Conservation (phyloP, 2,888 invertebrate species). For the Pristionchus arcanus region DNA sequence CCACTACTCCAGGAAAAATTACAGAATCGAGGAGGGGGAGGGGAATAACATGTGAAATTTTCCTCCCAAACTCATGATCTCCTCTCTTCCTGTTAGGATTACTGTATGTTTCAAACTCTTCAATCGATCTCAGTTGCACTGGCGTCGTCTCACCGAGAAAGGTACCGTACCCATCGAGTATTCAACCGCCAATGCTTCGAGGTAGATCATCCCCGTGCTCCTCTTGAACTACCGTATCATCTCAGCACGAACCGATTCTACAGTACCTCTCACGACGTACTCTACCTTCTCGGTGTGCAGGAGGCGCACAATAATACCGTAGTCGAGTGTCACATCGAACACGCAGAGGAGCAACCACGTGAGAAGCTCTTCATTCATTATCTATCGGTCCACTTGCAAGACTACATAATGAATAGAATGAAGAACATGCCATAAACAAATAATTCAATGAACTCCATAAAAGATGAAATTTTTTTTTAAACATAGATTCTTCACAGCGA, state of each 20-base stretch:
- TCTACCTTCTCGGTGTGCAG: conserved; percentile 22
- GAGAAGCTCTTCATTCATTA: background rate
- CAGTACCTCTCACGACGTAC: conserved; percentile 1
- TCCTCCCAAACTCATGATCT: too few species aligned
- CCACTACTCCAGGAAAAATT: too few species aligned
- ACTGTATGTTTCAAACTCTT: background rate
- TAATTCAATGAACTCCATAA: too few species aligned
- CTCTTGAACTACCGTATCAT: background rate
- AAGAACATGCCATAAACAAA: too few species aligned
- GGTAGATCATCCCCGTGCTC: background rate
- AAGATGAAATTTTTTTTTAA: too few species aligned
- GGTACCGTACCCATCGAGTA: background rate
- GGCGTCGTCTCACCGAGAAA: conserved; percentile 6
- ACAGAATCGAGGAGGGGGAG: too few species aligned
- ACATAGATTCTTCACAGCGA: too few species aligned
- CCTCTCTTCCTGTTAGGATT: too few species aligned
- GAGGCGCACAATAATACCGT: conserved; percentile 33
- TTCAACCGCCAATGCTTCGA: background rate
- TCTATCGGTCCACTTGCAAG: background rate
- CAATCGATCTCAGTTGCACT: conserved; percentile 32
- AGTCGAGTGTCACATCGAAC: conserved; percentile 39
- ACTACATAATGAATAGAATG: too few species aligned
- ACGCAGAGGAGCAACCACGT: background rate
- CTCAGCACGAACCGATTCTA: conserved; percentile 19
- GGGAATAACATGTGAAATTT: too few species aligned